A percentile compares a stretch with the other conserved stretches of the same genome.
Conservation (phyloP, 2,888 invertebrate genomes). For the Linyphia triangularis region DNA sequence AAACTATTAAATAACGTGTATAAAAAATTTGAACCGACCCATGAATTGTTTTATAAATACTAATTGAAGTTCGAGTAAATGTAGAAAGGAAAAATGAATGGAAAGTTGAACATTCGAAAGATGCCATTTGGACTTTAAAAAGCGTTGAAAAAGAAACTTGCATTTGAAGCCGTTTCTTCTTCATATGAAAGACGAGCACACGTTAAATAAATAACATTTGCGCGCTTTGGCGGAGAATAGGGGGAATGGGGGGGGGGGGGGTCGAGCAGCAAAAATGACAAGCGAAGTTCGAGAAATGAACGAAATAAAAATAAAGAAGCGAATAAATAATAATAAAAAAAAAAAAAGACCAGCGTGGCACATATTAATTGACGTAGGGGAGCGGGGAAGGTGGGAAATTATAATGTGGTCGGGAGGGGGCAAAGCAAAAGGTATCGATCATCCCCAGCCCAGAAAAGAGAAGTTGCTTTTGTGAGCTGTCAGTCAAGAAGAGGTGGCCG, state of each 20-base stretch:
- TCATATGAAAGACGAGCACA: too few relatives aligned
- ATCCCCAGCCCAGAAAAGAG: slow-evolving; percentile 10
- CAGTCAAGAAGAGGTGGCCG: slow-evolving; percentile 60
- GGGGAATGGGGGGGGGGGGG: slow-evolving; percentile 1
- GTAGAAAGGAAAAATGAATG: too few relatives aligned
- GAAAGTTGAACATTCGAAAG: too few relatives aligned
- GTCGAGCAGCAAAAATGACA: slow-evolving; percentile 51
- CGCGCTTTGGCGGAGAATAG: too few relatives aligned
- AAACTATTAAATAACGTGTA: too few relatives aligned
- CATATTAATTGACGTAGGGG: slow-evolving; percentile 75
- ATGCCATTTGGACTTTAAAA: too few relatives aligned
- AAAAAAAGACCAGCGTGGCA: slow-evolving; percentile 69
- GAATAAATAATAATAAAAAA: slow-evolving; percentile 50
- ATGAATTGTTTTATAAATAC: too few relatives aligned
- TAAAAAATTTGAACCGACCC: too few relatives aligned
- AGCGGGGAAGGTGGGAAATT: slow-evolving; percentile 72
- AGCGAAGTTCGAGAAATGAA: slow-evolving; percentile 57
- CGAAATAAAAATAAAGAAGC: slow-evolving; percentile 11
- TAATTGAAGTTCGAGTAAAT: too few relatives aligned
- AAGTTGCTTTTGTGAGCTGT: slow-evolving; percentile 69
- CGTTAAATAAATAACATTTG: too few relatives aligned
- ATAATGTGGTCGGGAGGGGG: slow-evolving; percentile 75
- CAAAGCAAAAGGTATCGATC: slow-evolving; percentile 68
- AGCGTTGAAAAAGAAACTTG: too few relatives aligned
- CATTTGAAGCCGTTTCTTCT: too few relatives aligned